Percentiles rank a stretch among this genome's conserved stretches.
Conservation (phyloP, 2,113 vertebrate genomes). For the Salvelinus sp. region DNA sequence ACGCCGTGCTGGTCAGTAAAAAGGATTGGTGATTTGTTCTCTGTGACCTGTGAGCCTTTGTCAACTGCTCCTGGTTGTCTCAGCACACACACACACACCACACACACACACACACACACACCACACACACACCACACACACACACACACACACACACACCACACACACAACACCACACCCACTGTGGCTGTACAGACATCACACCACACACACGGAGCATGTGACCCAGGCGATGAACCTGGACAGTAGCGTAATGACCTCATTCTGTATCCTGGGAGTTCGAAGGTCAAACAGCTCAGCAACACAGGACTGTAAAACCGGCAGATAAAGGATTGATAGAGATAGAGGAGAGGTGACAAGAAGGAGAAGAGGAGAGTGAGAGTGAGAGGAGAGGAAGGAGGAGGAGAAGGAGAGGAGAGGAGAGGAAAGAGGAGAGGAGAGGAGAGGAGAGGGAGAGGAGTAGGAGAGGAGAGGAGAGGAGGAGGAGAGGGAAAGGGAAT, state of each 20-base stretch:
- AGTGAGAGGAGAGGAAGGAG: too few relatives aligned
- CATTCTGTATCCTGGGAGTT: conserved; percentile 57
- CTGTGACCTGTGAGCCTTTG: too few relatives aligned
- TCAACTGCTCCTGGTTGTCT: too few relatives aligned
- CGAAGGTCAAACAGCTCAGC: conserved; percentile 58
- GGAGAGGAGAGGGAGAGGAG: too few relatives aligned
- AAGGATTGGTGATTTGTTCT: too few relatives aligned
- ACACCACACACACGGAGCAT: conserved; percentile 39
- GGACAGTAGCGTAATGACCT: conserved; percentile 63
- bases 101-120: neutral
- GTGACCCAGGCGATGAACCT: conserved; percentile 65
- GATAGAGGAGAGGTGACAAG: neutral
- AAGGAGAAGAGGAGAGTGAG: too few relatives aligned
- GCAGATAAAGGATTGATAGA: conserved; percentile 65
- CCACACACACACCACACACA: neutral
- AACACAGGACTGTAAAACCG: conserved; percentile 71
- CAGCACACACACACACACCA: neutral
- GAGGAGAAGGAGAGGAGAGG: too few relatives aligned
- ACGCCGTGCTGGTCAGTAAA: neutral
- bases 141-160: neutral
- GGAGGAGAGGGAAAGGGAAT: too few relatives aligned
- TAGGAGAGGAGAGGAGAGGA: too few relatives aligned
- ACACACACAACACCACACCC: conserved; percentile 8
- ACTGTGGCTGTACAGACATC: conserved; percentile 22
- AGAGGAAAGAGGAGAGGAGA: too few relatives aligned